Percentiles rank a stretch among this genome's conserved stretches.
phyloP scores from a whole-genome alignment of 2,797 vertebrate genomes.

The Microhierax caerulescens region DNA sequence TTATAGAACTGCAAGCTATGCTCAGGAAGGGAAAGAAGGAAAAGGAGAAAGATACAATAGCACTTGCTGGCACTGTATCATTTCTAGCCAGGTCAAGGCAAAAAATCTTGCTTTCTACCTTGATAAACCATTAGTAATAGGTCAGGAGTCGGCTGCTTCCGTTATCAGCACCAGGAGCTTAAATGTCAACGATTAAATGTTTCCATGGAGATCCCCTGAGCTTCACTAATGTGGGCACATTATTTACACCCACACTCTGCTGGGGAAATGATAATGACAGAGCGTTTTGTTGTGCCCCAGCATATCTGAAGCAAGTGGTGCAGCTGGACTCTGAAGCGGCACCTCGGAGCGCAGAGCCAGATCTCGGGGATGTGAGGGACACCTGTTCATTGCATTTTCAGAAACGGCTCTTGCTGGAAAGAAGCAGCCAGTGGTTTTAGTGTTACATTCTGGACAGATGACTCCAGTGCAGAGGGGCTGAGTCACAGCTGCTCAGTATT shows the following conservation, averaged over 20 bases:
- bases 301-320: background rate
- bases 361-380: background rate
- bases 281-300: background rate
- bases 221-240: slow-evolving; percentile 57
- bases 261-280: slow-evolving; percentile 54
- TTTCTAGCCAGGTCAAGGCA: slow-evolving; percentile 15
- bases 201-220: slow-evolving; percentile 77
- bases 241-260: slow-evolving; percentile 65
- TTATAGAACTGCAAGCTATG: background rate
- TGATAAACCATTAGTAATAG: slow-evolving; percentile 51
- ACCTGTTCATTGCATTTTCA: background rate
- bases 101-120: slow-evolving; percentile 18
- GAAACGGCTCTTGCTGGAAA: background rate
- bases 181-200: slow-evolving; percentile 74
- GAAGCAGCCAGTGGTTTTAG: background rate
- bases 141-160: slow-evolving; percentile 59
- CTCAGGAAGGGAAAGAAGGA: background rate
- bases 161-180: slow-evolving; percentile 54
- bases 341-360: background rate
- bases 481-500: background rate
- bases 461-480: background rate
- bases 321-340: slow-evolving; percentile 24
- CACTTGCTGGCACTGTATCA: background rate
- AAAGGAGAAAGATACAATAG: background rate
- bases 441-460: background rate